These are phyloP conservation scores for Tachypleus tridentatus DNA, from an alignment of 1,140 invertebrate species.

Conservation along the genomic window DNA sequence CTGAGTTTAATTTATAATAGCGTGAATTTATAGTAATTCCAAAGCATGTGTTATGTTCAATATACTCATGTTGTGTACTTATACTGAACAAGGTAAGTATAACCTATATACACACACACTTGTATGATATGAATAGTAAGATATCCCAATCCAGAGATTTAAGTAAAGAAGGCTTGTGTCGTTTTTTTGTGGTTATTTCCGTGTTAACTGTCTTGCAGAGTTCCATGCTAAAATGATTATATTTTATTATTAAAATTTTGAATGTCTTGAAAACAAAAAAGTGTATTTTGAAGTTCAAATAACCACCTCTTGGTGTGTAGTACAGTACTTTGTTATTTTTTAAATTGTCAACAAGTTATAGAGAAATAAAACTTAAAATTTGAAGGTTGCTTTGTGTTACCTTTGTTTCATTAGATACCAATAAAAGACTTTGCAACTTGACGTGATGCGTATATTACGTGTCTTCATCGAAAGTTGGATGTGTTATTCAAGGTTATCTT, in stretches of 20 bases:
- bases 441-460: no score
- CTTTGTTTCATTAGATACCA: no score
- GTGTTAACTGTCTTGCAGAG: slow-evolving; percentile 27
- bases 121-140: not conserved
- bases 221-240: slow-evolving; percentile 34
- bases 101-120: not conserved
- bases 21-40: no score
- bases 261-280: slow-evolving; percentile 30
- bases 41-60: not conserved
- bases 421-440: no score
- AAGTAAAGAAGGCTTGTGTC: slow-evolving; percentile 2
- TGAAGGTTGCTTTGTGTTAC: no score
- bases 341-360: no score
- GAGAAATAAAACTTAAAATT: no score
- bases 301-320: slow-evolving; percentile 28
- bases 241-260: slow-evolving; percentile 36
- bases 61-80: slow-evolving; percentile 20
- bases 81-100: slow-evolving; percentile 17
- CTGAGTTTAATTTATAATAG: no score
- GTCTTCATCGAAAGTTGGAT: no score
- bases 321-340: no score
- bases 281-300: slow-evolving; percentile 33
- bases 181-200: slow-evolving; percentile 17
- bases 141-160: slow-evolving; percentile 20
- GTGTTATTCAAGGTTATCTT: no score